Evolutionary conservation across 2,113 vertebrate species (phyloP).

Genomic region (Psittacara wagleri): DNA sequence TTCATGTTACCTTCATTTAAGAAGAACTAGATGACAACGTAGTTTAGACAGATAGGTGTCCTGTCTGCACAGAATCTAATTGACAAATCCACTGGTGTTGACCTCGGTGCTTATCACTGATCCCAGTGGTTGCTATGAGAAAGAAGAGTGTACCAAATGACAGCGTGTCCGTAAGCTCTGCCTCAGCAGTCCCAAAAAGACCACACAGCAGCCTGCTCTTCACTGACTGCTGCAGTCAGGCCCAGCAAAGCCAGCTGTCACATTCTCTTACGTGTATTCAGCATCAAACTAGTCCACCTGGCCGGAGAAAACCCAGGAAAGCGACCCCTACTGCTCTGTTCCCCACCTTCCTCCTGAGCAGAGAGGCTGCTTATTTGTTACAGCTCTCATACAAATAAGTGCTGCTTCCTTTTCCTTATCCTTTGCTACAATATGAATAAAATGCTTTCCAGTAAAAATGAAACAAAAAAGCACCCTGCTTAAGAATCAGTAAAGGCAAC

Average conservation of each 20-base stretch:
- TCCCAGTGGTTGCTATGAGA: not conserved
- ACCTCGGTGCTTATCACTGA: not conserved
- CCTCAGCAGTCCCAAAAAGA: not conserved
- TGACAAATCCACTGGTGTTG: not conserved
- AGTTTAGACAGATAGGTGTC: not conserved
- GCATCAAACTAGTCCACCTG: not conserved
- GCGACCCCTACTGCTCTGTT: not conserved
- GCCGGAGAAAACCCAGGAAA: not conserved
- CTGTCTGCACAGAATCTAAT: not conserved
- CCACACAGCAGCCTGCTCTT: not conserved
- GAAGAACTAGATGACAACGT: not conserved
- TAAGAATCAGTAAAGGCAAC: not conserved
- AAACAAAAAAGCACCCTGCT: not conserved
- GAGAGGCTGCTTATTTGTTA: not conserved
- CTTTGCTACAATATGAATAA: not conserved
- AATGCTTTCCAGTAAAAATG: not conserved
- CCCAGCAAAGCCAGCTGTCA: not conserved
- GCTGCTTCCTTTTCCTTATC: not conserved
- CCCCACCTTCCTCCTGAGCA: not conserved
- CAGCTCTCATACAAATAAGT: not conserved
- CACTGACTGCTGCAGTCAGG: not conserved
- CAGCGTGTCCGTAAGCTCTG: not conserved
- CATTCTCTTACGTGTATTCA: not conserved
- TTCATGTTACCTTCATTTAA: not conserved
- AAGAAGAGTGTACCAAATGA: not conserved